phyloP scores from a whole-genome alignment of 2,797 vertebrate species.

The Nasua narica region DNA sequence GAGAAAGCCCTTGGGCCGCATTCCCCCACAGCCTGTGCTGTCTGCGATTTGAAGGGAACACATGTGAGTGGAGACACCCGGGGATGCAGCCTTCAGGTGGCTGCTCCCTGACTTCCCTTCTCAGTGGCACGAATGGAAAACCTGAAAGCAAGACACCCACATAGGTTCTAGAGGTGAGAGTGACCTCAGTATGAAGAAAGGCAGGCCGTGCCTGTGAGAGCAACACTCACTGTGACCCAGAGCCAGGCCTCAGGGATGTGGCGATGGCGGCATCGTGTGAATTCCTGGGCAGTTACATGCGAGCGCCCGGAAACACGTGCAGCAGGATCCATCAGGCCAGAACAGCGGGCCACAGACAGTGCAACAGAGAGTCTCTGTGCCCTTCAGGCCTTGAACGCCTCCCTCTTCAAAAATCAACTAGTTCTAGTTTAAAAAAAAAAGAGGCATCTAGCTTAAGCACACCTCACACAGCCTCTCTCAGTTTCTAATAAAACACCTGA shows the following conservation, averaged over 20 bases:
- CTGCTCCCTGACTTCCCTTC: neutral
- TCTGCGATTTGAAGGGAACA: neutral
- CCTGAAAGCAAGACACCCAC: neutral
- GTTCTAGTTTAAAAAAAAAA: neutral
- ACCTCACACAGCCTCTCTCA: neutral
- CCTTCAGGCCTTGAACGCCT: neutral
- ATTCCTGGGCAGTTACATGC: accelerated
- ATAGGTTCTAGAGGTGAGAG: neutral
- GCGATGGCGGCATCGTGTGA: accelerated
- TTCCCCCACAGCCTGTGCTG: neutral
- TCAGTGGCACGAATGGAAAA: neutral
- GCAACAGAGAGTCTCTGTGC: neutral
- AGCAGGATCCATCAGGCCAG: neutral
- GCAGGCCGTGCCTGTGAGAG: accelerated
- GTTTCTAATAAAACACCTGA: neutral
- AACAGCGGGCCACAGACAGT: neutral
- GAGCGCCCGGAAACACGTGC: neutral
- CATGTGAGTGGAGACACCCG: accelerated
- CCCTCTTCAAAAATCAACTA: neutral
- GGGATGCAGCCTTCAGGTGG: neutral
- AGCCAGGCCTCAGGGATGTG: neutral
- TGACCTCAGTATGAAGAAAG: neutral
- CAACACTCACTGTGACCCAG: neutral
- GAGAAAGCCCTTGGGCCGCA: neutral
- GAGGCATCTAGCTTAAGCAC: neutral